Base-by-base conservation (phyloP, 2,113 vertebrate genomes). In the Coreoperca whiteheadi region DNA sequence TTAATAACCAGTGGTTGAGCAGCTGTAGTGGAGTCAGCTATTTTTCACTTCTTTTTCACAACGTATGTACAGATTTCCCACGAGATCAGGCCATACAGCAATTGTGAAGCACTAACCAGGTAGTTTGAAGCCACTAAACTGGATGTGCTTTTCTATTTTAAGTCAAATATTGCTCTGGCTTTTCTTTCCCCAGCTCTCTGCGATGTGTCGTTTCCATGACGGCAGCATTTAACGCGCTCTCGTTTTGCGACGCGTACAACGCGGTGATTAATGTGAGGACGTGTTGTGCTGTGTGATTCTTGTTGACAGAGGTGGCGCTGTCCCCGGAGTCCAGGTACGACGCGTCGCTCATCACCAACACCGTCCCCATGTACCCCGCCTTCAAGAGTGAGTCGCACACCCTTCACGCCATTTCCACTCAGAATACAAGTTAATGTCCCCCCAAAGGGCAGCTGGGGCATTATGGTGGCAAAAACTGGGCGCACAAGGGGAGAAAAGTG, bases 281-380 rank as follows among this genome's bases (percentile, higher is more conserved):
- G 12, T 77, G 21, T 56, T 6, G 12, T 77, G 21, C 50, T 6
- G 4, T 59, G 21, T 50, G 9, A 21, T 54, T 89, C 16, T 86
- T 86, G 10, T 92, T 80, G 92, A 87, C 96, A 99, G 98, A 97
- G 90, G 89, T 98, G 88, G 97, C 97, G n/a, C 96, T 95, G 2
- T 97, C 96, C 34, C 83, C 95, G 25, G 97, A 97, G 91, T 95
- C 97, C 86, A 98, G 96, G 94, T 97, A 96, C 0, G 97, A 99
- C 25, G 95, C 98, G 11, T 97, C 97, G 3, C 96, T 99, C 74
- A 96, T 99, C 93, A 99, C 98, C 83, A 99, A 99, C 89, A 95
- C 97, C 0, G 96, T 97, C 51, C 98, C 98, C 50, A 97, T 99
- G 97, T 99, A 96, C 84, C 97, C 96, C 3, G 97, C 97, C 54